Base-by-base conservation (phyloP, 2,113 vertebrate genomes). In the Promerops cafer region DNA sequence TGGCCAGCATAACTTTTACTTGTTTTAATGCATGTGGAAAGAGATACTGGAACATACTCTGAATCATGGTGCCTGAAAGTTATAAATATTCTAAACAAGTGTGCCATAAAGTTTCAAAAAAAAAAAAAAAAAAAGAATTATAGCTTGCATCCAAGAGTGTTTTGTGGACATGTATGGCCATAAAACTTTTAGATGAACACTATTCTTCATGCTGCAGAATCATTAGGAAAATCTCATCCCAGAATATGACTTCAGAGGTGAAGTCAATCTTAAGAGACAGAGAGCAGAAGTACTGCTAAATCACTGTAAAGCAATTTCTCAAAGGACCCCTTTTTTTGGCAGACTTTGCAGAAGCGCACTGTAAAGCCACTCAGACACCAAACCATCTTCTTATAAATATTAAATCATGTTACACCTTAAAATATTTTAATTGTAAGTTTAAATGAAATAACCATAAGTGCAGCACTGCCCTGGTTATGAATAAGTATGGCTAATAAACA, bases 131-230 rank as follows among this genome's bases (percentile, higher is more conserved):
- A 77, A 64, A 93, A 82, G 33, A 91, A 86, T 24, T 59, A 68
- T 37, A 94, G 91, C 59, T 95, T 89, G 90, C 75, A 90, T 35
- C 47, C 47, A 94, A 83, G 49, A 80, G 33, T 30, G 83, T 91
- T 70, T 83, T 75, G 63, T 87, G 80, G 47, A 76, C 66, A 70
- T 63, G 24, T 40, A 30, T 47, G 69, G 72, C 68, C 83, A 92
- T 44, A 91, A 90, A 93, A 83, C 80, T 80, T 80, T 39, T 30
- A 65, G 74, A 74, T 37, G 59, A 96, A 97, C 87, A 83, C 96
- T 96, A 76, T 91, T 84, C 97, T 96, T 97, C 92, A 93, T 72
- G 66, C 52, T 94, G 95, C 88, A 63, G 72, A 96, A 65, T 93
- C 93, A 94, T 97, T 95, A 97, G 75, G 45, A 96, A 96, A 90